These are phyloP conservation scores for Limnephilus marmoratus DNA, from an alignment of 2,888 invertebrate genomes.

Conservation along the genomic window DNA sequence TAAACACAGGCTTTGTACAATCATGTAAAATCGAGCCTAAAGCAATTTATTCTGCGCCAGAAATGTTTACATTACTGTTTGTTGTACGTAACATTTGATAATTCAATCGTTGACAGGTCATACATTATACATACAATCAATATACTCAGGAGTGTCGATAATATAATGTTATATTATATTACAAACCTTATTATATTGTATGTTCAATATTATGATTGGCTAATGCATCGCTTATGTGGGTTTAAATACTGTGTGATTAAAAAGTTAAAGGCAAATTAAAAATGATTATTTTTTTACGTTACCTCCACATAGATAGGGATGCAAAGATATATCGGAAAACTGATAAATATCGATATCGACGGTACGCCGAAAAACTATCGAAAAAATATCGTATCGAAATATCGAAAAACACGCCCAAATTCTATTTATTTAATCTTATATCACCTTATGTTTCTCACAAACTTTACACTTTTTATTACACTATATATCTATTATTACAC, in stretches of 20 bases:
- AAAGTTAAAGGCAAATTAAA: background rate
- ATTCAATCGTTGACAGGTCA: background rate
- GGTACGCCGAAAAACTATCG: too few relatives aligned
- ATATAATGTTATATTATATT: background rate
- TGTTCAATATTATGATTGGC: too few relatives aligned
- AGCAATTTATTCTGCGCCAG: background rate
- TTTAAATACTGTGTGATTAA: background rate
- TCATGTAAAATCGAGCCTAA: background rate
- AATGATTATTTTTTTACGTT: too few relatives aligned
- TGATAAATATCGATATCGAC: too few relatives aligned
- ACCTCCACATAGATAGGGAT: too few relatives aligned
- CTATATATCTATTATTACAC: too few relatives aligned
- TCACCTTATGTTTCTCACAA: too few relatives aligned
- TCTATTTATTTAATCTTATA: too few relatives aligned
- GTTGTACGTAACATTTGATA: background rate
- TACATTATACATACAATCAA: background rate
- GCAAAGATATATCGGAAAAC: too few relatives aligned
- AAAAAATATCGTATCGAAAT: too few relatives aligned
- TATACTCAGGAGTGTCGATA: background rate
- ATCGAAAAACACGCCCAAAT: too few relatives aligned
- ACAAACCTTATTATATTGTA: background rate
- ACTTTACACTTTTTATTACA: too few relatives aligned
- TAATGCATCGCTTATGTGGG: background rate
- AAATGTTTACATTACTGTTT: background rate
- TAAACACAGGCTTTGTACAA: background rate